Conservation (phyloP, 2,113 vertebrate species). For the Ancistrus triradiatus region DNA sequence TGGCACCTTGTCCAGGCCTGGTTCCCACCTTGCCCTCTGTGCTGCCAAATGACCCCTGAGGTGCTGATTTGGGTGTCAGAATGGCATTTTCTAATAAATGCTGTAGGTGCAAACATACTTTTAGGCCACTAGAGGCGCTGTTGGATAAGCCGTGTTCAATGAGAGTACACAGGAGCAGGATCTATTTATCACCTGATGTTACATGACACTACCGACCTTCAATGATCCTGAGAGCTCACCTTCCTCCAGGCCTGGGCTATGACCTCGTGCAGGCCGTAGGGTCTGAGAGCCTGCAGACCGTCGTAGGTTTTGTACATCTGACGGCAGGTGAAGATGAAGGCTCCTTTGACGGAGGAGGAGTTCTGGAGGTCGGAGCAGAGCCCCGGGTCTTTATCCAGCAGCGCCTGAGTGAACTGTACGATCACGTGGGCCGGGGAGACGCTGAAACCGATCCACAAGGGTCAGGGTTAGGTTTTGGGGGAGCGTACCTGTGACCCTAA, state of each 20-base stretch:
- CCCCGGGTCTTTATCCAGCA: slow-evolving; percentile 74
- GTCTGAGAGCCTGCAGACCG: slow-evolving; percentile 78
- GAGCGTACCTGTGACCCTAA: background rate
- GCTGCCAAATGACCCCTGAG: too few relatives aligned
- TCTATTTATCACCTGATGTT: too few relatives aligned
- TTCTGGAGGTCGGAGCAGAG: slow-evolving; percentile 60
- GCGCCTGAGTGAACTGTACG: slow-evolving; percentile 81
- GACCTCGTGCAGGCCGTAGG: slow-evolving; percentile 78
- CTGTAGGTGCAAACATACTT: too few relatives aligned
- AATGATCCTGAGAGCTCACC: too few relatives aligned
- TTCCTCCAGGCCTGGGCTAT: slow-evolving; percentile 82
- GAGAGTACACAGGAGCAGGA: too few relatives aligned
- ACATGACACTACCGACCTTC: too few relatives aligned
- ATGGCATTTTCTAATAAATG: too few relatives aligned
- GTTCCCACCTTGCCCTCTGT: too few relatives aligned
- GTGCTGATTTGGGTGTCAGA: too few relatives aligned
- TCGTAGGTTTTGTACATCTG: slow-evolving; percentile 91
- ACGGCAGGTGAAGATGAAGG: slow-evolving; percentile 86
- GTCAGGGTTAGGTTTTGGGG: background rate
- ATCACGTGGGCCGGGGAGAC: slow-evolving; percentile 75
- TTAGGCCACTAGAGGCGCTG: too few relatives aligned
- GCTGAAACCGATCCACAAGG: slow-evolving; percentile 52
- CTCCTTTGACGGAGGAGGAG: slow-evolving; percentile 72
- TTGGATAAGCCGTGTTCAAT: too few relatives aligned
- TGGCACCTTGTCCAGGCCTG: too few relatives aligned